phyloP scores from a whole-genome alignment of 2,888 invertebrate species.

The Polietes domitor region DNA sequence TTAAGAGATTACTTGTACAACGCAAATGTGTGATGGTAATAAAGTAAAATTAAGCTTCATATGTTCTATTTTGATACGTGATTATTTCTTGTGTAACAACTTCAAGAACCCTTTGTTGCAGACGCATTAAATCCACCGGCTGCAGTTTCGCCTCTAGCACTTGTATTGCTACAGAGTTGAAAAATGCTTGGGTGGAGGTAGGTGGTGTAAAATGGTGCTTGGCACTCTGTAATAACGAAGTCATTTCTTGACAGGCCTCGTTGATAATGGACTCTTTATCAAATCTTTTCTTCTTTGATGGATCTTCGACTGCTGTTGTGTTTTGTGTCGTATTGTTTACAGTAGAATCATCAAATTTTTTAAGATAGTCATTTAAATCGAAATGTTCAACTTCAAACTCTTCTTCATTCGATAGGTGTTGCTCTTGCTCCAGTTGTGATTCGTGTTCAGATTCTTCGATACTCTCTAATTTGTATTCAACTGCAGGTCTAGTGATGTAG shows the following conservation, averaged over 20 bases:
- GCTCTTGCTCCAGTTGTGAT: neutral
- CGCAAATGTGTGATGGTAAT: constrained; percentile 45
- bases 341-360: constrained; percentile 45
- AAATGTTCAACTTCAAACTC: constrained; percentile 62
- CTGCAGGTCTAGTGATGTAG: neutral
- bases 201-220: constrained; percentile 62
- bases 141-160: constrained; percentile 61
- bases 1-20: constrained; percentile 64
- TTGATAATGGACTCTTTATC: constrained; percentile 57
- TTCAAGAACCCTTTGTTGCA: constrained; percentile 61
- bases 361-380: constrained; percentile 61
- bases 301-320: neutral
- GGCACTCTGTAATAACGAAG: constrained; percentile 53
- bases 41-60: constrained; percentile 22
- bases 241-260: constrained; percentile 58
- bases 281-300: constrained; percentile 43
- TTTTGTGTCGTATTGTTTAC: neutral
- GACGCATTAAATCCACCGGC: constrained; percentile 53
- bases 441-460: neutral
- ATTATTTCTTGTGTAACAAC: constrained; percentile 59
- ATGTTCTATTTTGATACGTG: constrained; percentile 11
- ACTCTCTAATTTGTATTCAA: neutral
- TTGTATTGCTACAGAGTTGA: constrained; percentile 57
- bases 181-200: constrained; percentile 59
- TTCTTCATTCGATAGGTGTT: constrained; percentile 41